phyloP scores from a whole-genome alignment of 2,113 vertebrate species.

The Hassar affinis region DNA sequence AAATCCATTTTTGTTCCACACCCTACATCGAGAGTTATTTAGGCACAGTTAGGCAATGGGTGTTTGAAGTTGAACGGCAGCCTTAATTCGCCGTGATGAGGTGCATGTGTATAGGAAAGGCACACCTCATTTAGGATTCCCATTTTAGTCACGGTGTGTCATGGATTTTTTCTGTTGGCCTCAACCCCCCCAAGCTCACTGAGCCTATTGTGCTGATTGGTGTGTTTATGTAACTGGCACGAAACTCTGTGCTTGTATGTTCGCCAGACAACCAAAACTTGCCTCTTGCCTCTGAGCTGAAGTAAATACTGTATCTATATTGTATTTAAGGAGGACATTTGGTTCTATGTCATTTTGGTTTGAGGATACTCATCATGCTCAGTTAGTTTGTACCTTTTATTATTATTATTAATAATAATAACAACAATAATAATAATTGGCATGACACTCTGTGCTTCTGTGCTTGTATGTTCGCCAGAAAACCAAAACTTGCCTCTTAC shows the following conservation, averaged over 20 bases:
- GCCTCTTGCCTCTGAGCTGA: conserved; percentile 43
- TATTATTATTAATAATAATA: too few species aligned
- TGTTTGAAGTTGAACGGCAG: conserved; percentile 53
- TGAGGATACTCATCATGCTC: conserved; percentile 62
- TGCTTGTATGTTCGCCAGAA: conserved; percentile 28
- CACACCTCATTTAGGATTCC: conserved; percentile 57
- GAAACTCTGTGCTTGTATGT: conserved; percentile 39
- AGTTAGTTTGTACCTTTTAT: too few species aligned
- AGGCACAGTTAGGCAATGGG: conserved; percentile 25
- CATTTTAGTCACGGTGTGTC: conserved; percentile 57
- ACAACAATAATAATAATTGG: conserved; percentile 22
- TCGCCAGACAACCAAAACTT: conserved; percentile 30
- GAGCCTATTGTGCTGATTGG: conserved; percentile 54
- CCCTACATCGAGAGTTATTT: conserved; percentile 33
- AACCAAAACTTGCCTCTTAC: conserved; percentile 31
- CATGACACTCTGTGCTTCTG: conserved; percentile 47
- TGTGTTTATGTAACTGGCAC: conserved; percentile 62
- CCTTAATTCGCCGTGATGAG: conserved; percentile 53
- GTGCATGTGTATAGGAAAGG: conserved; percentile 49
- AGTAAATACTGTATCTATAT: conserved; percentile 54
- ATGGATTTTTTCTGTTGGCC: conserved; percentile 55
- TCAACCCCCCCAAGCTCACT: neutral
- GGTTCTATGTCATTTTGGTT: conserved; percentile 68
- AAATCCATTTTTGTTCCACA: conserved; percentile 51
- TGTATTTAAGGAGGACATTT: conserved; percentile 62